phyloP scores from a whole-genome alignment of 2,888 invertebrate species.

The Melanophora roralis region DNA sequence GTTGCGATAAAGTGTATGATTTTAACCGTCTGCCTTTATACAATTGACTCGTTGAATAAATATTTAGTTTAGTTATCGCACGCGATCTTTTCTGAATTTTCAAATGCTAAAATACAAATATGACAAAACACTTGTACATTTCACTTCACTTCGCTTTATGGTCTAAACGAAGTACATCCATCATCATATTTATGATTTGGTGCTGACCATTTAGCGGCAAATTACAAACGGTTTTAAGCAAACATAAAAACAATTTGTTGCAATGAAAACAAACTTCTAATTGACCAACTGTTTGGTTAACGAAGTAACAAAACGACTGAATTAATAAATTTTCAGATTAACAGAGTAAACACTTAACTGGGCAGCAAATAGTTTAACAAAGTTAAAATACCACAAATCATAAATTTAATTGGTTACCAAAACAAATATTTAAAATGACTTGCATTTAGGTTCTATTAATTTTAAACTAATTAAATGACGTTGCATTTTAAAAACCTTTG shows the following conservation, averaged over 20 bases:
- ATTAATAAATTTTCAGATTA: background rate
- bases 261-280: conserved; percentile 32
- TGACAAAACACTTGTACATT: background rate
- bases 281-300: conserved; percentile 18
- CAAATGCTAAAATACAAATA: conserved; percentile 32
- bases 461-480: conserved; percentile 47
- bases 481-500: background rate
- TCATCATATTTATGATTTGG: conserved; percentile 41
- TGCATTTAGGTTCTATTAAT: conserved; percentile 21
- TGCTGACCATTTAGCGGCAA: conserved; percentile 46
- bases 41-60: conserved; percentile 47
- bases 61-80: conserved; percentile 51
- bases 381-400: conserved; percentile 5
- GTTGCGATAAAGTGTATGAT: background rate
- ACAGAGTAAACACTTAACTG: conserved; percentile 1
- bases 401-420: background rate
- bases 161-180: conserved; percentile 38
- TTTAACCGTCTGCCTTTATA: background rate
- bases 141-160: conserved; percentile 13
- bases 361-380: background rate
- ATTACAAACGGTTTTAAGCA: background rate
- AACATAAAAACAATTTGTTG: conserved; percentile 28
- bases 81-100: conserved; percentile 42
- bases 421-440: conserved; percentile 26
- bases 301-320: background rate